Percentiles rank a stretch among this genome's conserved stretches.
Conservation (phyloP, 2,113 vertebrate genomes). For the Camelus bactrianus region DNA sequence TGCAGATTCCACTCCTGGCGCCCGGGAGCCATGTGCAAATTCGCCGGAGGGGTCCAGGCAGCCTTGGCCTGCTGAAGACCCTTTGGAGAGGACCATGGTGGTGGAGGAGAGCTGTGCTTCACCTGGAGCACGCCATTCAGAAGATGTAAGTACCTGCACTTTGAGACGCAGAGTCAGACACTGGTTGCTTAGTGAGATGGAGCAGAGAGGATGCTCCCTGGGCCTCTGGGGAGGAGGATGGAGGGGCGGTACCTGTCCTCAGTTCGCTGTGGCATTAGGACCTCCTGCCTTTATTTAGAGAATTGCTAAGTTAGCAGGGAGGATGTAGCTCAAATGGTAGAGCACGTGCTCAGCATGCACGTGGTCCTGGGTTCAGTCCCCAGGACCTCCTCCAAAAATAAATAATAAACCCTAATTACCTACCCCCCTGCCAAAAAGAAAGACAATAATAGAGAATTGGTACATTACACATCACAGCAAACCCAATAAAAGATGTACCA, state of each 20-base stretch:
- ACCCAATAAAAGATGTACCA: no score
- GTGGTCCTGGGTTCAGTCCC: no score
- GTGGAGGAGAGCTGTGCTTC: accelerated
- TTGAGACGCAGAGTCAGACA: accelerated
- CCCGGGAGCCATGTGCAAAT: accelerated
- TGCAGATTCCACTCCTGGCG: accelerated
- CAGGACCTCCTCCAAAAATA: no score
- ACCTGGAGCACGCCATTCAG: accelerated
- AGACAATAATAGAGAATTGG: no score
- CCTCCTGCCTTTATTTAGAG: background rate
- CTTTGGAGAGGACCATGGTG: accelerated
- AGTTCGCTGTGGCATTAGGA: background rate
- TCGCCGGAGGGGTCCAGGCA: accelerated
- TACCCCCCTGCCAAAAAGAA: no score
- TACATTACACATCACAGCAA: no score
- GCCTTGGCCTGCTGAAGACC: no score
- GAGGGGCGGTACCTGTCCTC: accelerated
- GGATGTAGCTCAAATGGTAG: no score
- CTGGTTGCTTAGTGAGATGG: background rate
- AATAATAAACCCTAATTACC: no score
- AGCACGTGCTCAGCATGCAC: no score
- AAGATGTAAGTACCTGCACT: background rate
- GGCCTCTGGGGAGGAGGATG: accelerated
- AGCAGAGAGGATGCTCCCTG: background rate
- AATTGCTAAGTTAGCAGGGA: no score